Evolutionary conservation across 2,888 invertebrate genomes (phyloP).

Genomic region (Zootermopsis nevadensis): DNA sequence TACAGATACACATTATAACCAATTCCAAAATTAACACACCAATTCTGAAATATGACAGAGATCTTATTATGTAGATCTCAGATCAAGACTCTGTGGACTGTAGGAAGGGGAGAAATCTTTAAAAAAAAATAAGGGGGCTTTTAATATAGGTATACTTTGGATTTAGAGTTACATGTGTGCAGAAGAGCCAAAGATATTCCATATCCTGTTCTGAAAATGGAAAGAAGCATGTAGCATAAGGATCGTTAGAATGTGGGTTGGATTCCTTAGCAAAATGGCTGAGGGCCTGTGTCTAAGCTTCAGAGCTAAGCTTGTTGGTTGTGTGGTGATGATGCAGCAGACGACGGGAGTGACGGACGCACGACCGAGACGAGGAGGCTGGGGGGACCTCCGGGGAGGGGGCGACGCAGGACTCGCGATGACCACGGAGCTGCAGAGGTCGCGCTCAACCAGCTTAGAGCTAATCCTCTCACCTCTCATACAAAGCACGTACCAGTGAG

Average conservation of each 20-base stretch:
- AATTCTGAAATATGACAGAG: too few relatives aligned
- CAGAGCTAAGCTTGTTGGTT: slow-evolving; percentile 47
- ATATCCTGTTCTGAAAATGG: slow-evolving; percentile 23
- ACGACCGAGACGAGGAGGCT: slow-evolving; percentile 42
- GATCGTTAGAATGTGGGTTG: slow-evolving; percentile 31
- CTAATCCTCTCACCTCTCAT: slow-evolving; percentile 56
- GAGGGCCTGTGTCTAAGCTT: slow-evolving; percentile 10
- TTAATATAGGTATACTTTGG: slow-evolving; percentile 30
- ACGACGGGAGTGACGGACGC: slow-evolving; percentile 44
- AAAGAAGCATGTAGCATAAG: slow-evolving; percentile 24
- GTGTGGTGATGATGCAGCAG: slow-evolving; percentile 52
- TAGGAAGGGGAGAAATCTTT: slow-evolving; percentile 8
- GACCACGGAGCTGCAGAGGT: slow-evolving; percentile 48
- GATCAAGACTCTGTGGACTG: neutral
- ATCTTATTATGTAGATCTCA: neutral
- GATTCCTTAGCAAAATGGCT: neutral
- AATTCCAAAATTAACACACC: slow-evolving; percentile 4
- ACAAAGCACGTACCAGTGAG: slow-evolving; percentile 55
- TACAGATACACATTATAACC: neutral
- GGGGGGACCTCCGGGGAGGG: slow-evolving; percentile 43
- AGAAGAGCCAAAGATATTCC: slow-evolving; percentile 26
- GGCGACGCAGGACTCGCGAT: slow-evolving; percentile 51
- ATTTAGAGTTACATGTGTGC: slow-evolving; percentile 23
- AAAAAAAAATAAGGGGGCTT: neutral
- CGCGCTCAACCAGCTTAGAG: slow-evolving; percentile 55